Evolutionary conservation across 2,113 vertebrate genomes (phyloP).

Genomic region (Lethenteron reissneri): DNA sequence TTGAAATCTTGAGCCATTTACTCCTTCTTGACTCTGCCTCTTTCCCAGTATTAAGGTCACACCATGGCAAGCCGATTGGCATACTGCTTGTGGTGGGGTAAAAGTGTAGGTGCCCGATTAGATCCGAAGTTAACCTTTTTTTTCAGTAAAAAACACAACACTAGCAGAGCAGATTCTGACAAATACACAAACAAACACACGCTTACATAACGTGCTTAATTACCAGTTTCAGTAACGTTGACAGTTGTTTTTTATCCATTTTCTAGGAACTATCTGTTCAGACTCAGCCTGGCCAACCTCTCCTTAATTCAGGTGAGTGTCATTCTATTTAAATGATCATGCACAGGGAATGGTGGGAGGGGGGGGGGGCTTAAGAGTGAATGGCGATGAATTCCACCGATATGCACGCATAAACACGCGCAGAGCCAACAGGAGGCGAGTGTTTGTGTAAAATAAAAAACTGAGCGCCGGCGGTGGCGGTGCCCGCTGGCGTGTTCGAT

Average conservation of each 20-base stretch:
- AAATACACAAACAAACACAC: too few species aligned
- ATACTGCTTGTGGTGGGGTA: not conserved
- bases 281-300: conserved; percentile 70
- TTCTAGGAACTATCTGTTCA: conserved; percentile 88
- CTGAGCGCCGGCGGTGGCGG: conserved; percentile 12
- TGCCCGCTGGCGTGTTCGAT: conserved; percentile 8
- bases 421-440: too few species aligned
- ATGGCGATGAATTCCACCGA: too few species aligned
- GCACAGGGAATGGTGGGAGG: conserved; percentile 12
- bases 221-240: not conserved
- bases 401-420: too few species aligned
- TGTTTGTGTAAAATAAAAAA: conserved; percentile 10
- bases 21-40: not conserved
- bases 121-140: not conserved
- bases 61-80: too few species aligned
- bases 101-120: not conserved
- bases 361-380: not conserved
- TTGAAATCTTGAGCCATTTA: too few species aligned
- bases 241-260: not conserved
- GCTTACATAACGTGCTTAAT: too few species aligned
- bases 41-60: too few species aligned
- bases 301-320: conserved; percentile 67
- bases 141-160: not conserved
- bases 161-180: too few species aligned
- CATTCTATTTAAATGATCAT: conserved; percentile 10